phyloP scores from a whole-genome alignment of 1,140 invertebrate species.

The Pristionchus pacificus region DNA sequence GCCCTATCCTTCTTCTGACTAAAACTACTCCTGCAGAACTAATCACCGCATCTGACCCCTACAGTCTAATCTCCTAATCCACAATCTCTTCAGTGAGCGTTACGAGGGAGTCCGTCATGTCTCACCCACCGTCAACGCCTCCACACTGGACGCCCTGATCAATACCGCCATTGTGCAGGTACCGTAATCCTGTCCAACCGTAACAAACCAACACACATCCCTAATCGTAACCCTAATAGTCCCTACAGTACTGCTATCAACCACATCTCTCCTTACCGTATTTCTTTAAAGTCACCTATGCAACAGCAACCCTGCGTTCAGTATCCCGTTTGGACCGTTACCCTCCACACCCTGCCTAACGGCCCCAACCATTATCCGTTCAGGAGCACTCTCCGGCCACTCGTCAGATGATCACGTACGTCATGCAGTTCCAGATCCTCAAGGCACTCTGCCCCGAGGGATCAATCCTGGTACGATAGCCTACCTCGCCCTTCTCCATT shows the following conservation, averaged over 20 bases:
- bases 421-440: constrained; percentile 38
- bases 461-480: constrained; percentile 22
- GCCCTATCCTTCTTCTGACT: background rate
- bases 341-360: too few species aligned
- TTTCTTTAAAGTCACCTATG: too few species aligned
- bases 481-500: too few species aligned
- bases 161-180: constrained; percentile 27
- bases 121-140: constrained; percentile 22
- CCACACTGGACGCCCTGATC: constrained; percentile 32
- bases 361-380: constrained; percentile 8
- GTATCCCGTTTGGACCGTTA: too few species aligned
- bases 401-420: constrained; percentile 35
- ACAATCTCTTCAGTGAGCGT: constrained; percentile 32
- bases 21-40: background rate
- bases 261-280: too few species aligned
- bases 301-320: too few species aligned
- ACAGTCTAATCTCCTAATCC: too few species aligned
- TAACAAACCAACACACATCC: too few species aligned
- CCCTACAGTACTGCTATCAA: too few species aligned
- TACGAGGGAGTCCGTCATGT: constrained; percentile 35
- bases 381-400: constrained; percentile 32
- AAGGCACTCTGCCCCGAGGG: constrained; percentile 35
- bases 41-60: too few species aligned
- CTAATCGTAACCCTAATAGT: too few species aligned
- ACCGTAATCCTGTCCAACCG: too few species aligned